Evolutionary conservation across 2,797 vertebrate genomes (phyloP).

Genomic region (Staurois parvus): DNA sequence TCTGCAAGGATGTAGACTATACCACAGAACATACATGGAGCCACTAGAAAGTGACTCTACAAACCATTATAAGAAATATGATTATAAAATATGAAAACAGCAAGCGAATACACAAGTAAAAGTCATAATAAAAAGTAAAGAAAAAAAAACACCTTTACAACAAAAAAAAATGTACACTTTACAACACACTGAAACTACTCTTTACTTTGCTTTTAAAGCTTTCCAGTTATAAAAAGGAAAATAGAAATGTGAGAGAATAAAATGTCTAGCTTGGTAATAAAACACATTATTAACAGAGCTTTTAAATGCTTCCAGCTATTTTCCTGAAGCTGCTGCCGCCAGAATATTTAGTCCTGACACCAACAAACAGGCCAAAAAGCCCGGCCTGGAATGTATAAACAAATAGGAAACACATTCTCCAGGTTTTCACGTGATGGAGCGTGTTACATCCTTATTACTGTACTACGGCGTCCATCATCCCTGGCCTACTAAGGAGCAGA

Average conservation of each 20-base stretch:
- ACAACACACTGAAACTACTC: background rate
- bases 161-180: background rate
- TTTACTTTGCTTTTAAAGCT: background rate
- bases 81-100: background rate
- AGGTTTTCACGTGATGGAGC: slow-evolving; percentile 15
- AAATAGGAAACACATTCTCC: slow-evolving; percentile 55
- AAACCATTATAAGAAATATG: background rate
- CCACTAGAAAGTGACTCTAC: background rate
- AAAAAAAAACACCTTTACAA: background rate
- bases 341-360: slow-evolving; percentile 43
- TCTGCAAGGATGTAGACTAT: no score
- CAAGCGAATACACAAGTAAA: background rate
- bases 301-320: slow-evolving; percentile 61
- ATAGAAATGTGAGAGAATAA: slow-evolving; percentile 18
- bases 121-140: background rate
- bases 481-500: background rate
- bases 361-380: slow-evolving; percentile 53
- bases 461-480: slow-evolving; percentile 24
- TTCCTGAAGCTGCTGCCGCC: slow-evolving; percentile 52
- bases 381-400: slow-evolving; percentile 40
- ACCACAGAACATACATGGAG: background rate
- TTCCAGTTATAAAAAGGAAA: slow-evolving; percentile 10
- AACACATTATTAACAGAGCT: slow-evolving; percentile 53
- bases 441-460: background rate
- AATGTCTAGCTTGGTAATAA: slow-evolving; percentile 62